Conservation (phyloP, 2,888 invertebrate genomes). For the Bombylius discolor region DNA sequence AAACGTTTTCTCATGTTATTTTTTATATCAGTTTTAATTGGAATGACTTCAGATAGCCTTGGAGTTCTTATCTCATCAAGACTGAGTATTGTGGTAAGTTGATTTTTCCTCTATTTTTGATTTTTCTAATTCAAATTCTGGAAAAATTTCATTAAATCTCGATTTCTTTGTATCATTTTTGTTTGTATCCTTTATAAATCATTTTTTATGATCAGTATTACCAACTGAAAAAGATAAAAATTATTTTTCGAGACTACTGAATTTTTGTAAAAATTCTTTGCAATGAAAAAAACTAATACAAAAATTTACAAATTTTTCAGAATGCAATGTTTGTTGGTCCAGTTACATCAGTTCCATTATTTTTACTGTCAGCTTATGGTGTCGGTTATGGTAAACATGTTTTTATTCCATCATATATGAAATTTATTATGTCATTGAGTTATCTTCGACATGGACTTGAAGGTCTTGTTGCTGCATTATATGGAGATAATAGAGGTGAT, state of each 20-base stretch:
- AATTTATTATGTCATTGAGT: conserved; percentile 66
- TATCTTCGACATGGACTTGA: conserved; percentile 73
- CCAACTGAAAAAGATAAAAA: too few relatives aligned
- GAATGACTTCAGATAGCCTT: conserved; percentile 65
- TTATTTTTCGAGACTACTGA: too few relatives aligned
- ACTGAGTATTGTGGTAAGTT: conserved; percentile 61
- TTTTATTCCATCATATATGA: conserved; percentile 55
- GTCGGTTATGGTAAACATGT: conserved; percentile 68
- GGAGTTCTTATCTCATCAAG: conserved; percentile 61
- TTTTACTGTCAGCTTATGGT: conserved; percentile 76
- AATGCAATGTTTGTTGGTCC: conserved; percentile 86
- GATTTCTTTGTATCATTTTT: too few relatives aligned
- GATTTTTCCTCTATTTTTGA: background rate
- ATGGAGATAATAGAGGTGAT: conserved; percentile 59
- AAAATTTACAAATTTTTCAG: conserved; percentile 37
- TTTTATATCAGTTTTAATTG: conserved; percentile 53
- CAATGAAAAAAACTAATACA: background rate
- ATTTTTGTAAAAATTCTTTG: background rate
- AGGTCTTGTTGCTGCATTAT: conserved; percentile 65
- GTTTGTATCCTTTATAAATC: too few relatives aligned
- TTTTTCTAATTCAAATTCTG: too few relatives aligned
- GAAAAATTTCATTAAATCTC: too few relatives aligned
- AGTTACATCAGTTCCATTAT: conserved; percentile 70
- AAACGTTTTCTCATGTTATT: conserved; percentile 55
- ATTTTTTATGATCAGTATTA: too few relatives aligned